A percentile compares a stretch with the other conserved stretches of the same genome.
phyloP scores from a whole-genome alignment of 2,113 vertebrate species.

The Epinephelus fuscoguttatus region DNA sequence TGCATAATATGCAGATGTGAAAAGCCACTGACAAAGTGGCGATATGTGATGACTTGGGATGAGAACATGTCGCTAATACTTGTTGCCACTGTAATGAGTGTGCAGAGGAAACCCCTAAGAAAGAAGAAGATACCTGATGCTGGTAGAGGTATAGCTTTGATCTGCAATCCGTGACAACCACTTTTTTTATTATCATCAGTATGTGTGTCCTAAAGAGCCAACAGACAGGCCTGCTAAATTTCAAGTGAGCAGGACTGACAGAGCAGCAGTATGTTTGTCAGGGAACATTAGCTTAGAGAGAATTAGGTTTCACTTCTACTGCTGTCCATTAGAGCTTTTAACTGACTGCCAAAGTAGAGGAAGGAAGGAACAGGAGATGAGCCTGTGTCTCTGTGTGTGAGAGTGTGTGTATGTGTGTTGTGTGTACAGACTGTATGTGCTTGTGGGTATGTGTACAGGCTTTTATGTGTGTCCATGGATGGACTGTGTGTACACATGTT shows the following conservation, averaged over 20 bases:
- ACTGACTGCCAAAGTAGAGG: constrained; percentile 39
- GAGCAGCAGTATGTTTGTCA: constrained; percentile 41
- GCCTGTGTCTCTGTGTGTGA: not conserved
- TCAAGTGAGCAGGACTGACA: constrained; percentile 12
- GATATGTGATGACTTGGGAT: too few species aligned
- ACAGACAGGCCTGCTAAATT: constrained; percentile 24
- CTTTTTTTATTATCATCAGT: not conserved
- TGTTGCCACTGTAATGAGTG: not conserved
- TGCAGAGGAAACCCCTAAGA: not conserved
- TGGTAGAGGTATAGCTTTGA: not conserved
- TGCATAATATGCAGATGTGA: too few species aligned
- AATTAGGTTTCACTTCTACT: constrained; percentile 49
- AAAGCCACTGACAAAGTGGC: too few species aligned
- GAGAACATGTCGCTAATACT: not conserved
- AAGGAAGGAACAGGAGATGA: constrained; percentile 16
- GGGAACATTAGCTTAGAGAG: constrained; percentile 56
- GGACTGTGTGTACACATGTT: not conserved
- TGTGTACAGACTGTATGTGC: too few species aligned
- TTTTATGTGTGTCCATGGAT: not conserved
- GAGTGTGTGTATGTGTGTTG: not conserved
- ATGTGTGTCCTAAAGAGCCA: not conserved
- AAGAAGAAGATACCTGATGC: not conserved
- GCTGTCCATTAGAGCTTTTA: constrained; percentile 56
- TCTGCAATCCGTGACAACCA: not conserved
- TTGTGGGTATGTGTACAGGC: not conserved